Evolutionary conservation across 2,797 vertebrate genomes (phyloP).

Genomic region (Gambelia wislizenii): DNA sequence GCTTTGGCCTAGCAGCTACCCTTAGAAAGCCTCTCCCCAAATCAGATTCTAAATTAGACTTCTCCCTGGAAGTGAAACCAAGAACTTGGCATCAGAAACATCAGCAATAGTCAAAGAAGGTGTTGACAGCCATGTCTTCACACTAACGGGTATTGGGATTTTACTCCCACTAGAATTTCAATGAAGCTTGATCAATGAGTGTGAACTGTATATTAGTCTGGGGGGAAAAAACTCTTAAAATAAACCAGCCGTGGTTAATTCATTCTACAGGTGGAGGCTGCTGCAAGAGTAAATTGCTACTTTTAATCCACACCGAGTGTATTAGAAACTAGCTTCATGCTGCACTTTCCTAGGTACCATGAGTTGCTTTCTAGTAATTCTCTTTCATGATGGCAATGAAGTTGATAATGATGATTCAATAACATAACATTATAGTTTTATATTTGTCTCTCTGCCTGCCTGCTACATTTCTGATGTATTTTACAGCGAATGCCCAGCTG

Average conservation of each 20-base stretch:
- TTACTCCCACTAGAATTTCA: constrained; percentile 19
- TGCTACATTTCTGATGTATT: background rate
- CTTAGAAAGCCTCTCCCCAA: background rate
- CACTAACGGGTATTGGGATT: constrained; percentile 11
- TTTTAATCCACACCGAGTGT: background rate
- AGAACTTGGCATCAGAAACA: background rate
- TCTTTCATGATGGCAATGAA: background rate
- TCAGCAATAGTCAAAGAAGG: background rate
- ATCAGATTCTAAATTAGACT: constrained; percentile 2
- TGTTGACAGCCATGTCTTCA: background rate
- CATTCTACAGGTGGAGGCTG: background rate
- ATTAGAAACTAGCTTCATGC: background rate
- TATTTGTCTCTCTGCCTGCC: background rate
- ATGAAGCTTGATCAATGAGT: background rate
- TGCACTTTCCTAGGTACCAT: background rate
- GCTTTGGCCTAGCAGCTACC: background rate
- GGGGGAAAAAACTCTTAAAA: background rate
- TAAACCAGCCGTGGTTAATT: background rate
- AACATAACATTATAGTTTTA: background rate
- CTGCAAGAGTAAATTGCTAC: background rate
- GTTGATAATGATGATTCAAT: background rate
- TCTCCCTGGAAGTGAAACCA: constrained; percentile 16
- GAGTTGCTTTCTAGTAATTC: background rate
- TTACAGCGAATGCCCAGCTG: background rate
- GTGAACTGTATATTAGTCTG: background rate